Conservation (phyloP, 2,888 invertebrate species). For the Pterostichus niger region DNA sequence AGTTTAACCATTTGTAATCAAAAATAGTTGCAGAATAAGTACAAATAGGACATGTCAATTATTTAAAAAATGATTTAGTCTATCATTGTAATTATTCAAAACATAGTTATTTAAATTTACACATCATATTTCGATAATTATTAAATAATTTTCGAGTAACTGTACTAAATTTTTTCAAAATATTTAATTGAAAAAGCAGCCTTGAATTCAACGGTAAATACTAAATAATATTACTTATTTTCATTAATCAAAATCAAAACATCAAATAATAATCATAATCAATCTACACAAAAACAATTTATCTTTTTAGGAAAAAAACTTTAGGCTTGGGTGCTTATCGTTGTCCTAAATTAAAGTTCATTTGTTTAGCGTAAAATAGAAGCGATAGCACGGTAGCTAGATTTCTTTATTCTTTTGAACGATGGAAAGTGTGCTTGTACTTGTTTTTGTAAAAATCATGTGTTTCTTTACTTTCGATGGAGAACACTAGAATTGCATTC, state of each 20-base stretch:
- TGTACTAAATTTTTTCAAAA: not conserved
- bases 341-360: slow-evolving; percentile 26
- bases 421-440: slow-evolving; percentile 25
- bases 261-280: slow-evolving; percentile 1
- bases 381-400: not conserved
- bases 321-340: slow-evolving; percentile 17
- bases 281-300: not conserved
- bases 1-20: not conserved
- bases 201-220: too few species aligned
- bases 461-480: slow-evolving; percentile 38
- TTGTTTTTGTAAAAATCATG: slow-evolving; percentile 30
- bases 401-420: slow-evolving; percentile 16
- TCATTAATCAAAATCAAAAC: slow-evolving; percentile 8
- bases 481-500: slow-evolving; percentile 24
- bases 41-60: not conserved
- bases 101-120: not conserved
- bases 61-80: not conserved
- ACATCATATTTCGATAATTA: slow-evolving; percentile 6
- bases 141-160: slow-evolving; percentile 4
- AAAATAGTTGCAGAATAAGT: not conserved
- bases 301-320: slow-evolving; percentile 12
- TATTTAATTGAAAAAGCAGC: too few species aligned
- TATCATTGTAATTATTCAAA: not conserved
- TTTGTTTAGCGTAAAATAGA: slow-evolving; percentile 3
- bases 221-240: too few species aligned